A percentile compares a stretch with the other conserved stretches of the same genome.
phyloP scores from a whole-genome alignment of 2,797 vertebrate genomes.

The Hydrophis major region DNA sequence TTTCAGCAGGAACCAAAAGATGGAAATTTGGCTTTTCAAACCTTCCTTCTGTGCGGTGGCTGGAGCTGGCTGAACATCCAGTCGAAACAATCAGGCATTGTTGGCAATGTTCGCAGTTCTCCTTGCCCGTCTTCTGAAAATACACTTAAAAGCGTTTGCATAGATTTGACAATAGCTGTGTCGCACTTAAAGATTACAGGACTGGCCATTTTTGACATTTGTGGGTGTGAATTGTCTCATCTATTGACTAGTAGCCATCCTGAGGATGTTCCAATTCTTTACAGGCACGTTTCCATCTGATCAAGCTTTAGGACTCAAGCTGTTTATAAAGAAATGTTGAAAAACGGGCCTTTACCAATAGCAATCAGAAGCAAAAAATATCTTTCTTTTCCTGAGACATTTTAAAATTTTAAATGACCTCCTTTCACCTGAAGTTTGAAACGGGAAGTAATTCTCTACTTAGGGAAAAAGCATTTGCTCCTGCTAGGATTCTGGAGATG shows the following conservation, averaged over 20 bases:
- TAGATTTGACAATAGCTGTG: slow-evolving; percentile 67
- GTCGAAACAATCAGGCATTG: slow-evolving; percentile 46
- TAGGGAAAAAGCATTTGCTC: neutral
- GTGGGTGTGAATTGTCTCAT: slow-evolving; percentile 73
- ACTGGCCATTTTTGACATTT: slow-evolving; percentile 76
- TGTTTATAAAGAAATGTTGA: slow-evolving; percentile 62
- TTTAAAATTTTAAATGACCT: slow-evolving; percentile 42
- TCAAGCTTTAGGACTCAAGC: slow-evolving; percentile 78
- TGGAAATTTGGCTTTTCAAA: slow-evolving; percentile 27
- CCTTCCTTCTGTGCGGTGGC: slow-evolving; percentile 43
- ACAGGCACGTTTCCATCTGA: slow-evolving; percentile 79
- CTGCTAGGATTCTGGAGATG: slow-evolving; percentile 24
- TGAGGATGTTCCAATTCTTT: slow-evolving; percentile 72
- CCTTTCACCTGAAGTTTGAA: slow-evolving; percentile 21
- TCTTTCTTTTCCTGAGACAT: slow-evolving; percentile 16
- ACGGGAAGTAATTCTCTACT: slow-evolving; percentile 30
- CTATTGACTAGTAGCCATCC: slow-evolving; percentile 72
- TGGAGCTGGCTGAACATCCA: slow-evolving; percentile 49
- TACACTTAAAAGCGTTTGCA: slow-evolving; percentile 66
- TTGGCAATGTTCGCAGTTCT: slow-evolving; percentile 54
- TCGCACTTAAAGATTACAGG: slow-evolving; percentile 71
- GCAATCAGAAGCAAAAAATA: slow-evolving; percentile 41
- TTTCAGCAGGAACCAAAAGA: slow-evolving; percentile 31
- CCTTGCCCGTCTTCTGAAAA: slow-evolving; percentile 61
- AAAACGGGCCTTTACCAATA: slow-evolving; percentile 57